Base-by-base conservation (phyloP, 92 coral and sea anemone species). In the Umimayanthus kanabou region DNA sequence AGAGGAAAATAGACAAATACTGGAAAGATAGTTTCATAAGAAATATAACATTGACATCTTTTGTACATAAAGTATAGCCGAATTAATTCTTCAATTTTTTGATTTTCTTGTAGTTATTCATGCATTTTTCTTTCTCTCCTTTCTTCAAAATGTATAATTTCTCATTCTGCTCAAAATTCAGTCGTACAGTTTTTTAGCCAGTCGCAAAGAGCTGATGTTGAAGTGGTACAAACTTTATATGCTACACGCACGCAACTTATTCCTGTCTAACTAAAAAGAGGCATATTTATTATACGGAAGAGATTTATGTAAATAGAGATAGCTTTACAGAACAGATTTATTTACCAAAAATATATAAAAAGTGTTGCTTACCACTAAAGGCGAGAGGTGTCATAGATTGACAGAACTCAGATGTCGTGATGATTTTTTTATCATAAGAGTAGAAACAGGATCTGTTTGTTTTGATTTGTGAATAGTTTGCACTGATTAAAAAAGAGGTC, bases 291-390 rank as follows among this genome's bases (percentile, higher is more conserved):
- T 4, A n/a, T 74, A 74, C 42, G 9, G 29, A 18, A 39, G 25
- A 74, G 79, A 74, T 74, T 74, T 74, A 33, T 74, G 79, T 74
- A 74, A 74, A 74, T 74, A 74, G 79, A 74, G 11, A 73, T 37
- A 33, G 43, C 76, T 50, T 71, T 71, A 71, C 37, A 29, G 47
- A 73, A 73, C 79, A 39, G 79, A 74, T 74, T 74, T 74, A 74
- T 74, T 72, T 72, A 72, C 50, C 26, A 39, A 3, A n/a, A 43
- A 39, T 4, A 74, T 6, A 74, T 0, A 6, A 37, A 18, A 39
- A 5, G 11, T 10, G 9, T 13, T 74, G 9, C 23, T 39, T 74
- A 39, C 50, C 67, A 61, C n/a, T 0, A 6, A 18, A 20, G 67
- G 25, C 67, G 67, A 74, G 3, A 39, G 39, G 77, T 30, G 22